These are phyloP conservation scores for Tetragnatha montana DNA, from an alignment of 2,888 invertebrate genomes.

Conservation along the genomic window DNA sequence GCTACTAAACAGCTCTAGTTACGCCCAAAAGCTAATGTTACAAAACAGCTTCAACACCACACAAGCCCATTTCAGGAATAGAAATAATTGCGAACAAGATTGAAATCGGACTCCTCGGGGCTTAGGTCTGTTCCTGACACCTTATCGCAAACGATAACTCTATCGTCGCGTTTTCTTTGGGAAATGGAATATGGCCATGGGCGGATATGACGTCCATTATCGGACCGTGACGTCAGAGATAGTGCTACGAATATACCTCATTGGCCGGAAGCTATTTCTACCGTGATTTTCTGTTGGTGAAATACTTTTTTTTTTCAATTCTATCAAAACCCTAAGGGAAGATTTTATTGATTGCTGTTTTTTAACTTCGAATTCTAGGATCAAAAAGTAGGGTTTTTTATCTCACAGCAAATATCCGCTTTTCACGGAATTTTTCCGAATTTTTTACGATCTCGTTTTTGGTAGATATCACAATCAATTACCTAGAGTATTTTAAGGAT, in stretches of 20 bases:
- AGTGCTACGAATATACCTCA: conserved; percentile 47
- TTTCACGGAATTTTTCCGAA: background rate
- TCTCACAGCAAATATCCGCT: background rate
- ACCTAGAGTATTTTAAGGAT: background rate
- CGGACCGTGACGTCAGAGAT: conserved; percentile 58
- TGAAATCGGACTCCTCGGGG: conserved; percentile 47
- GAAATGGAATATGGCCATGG: conserved; percentile 44
- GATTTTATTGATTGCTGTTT: conserved; percentile 36
- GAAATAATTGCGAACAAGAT: conserved; percentile 53
- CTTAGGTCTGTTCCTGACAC: conserved; percentile 18
- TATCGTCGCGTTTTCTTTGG: conserved; percentile 33
- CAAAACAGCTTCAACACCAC: no score
- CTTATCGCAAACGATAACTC: conserved; percentile 38
- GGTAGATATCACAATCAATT: background rate
- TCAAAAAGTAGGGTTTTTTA: conserved; percentile 10
- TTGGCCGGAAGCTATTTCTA: conserved; percentile 59
- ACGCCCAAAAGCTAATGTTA: no score
- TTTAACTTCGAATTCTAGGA: background rate
- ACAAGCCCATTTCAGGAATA: background rate
- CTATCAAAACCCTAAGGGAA: background rate
- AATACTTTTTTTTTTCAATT: conserved; percentile 15
- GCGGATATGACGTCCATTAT: conserved; percentile 64
- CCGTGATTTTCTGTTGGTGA: conserved; percentile 36
- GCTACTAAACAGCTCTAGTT: no score
- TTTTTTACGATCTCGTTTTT: background rate